phyloP scores from a whole-genome alignment of 2,113 vertebrate genomes.

The Notothenia coriiceps region DNA sequence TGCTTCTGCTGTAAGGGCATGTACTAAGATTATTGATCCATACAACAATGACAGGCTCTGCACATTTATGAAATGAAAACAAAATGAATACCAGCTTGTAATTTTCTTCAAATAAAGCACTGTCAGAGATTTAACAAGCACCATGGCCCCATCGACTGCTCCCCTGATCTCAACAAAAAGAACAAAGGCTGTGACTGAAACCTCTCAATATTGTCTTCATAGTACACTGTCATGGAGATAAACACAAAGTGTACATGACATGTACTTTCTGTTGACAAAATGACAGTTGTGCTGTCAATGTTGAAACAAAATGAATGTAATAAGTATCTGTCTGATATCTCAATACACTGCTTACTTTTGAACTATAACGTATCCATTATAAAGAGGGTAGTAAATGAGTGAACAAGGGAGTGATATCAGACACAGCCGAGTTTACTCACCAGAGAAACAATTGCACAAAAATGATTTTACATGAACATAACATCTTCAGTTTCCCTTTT shows the following conservation, averaged over 20 bases:
- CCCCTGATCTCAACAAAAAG: no score
- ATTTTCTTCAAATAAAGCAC: background rate
- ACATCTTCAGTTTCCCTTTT: background rate
- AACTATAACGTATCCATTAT: background rate
- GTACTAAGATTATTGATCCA: slow-evolving; percentile 11
- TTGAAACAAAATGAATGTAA: background rate
- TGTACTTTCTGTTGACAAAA: background rate
- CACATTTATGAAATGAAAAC: slow-evolving; percentile 19
- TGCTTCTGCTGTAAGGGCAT: slow-evolving; percentile 23
- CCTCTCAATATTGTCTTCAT: no score
- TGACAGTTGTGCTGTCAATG: background rate
- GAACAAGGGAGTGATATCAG: background rate
- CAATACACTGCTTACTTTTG: background rate
- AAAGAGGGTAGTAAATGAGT: background rate
- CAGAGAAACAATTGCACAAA: background rate
- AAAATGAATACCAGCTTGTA: background rate
- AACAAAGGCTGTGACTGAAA: no score
- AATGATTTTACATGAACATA: background rate
- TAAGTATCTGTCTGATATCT: background rate
- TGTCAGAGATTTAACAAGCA: slow-evolving; percentile 69
- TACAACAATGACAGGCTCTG: background rate
- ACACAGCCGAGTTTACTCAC: background rate
- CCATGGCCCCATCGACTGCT: slow-evolving; percentile 36
- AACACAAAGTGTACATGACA: background rate
- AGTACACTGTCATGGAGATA: background rate